Percentiles rank a stretch among this genome's conserved stretches.
These are phyloP conservation scores for Psettodes erumei DNA, from an alignment of 2,113 vertebrate genomes.

Conservation along the genomic window DNA sequence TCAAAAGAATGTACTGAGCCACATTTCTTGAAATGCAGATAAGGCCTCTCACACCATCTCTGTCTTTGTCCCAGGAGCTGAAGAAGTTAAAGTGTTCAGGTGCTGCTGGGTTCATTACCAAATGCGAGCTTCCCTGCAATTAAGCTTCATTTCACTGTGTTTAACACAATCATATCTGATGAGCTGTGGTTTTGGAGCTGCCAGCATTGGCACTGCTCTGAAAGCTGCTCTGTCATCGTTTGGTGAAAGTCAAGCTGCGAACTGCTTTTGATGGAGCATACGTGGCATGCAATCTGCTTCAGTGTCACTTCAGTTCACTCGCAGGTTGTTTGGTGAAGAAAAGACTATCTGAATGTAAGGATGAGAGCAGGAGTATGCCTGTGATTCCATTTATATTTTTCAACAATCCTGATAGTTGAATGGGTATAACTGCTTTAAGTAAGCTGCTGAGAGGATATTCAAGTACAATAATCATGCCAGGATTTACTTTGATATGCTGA, in stretches of 20 bases:
- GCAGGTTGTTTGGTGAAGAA: conserved; percentile 4
- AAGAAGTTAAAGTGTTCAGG: conserved; percentile 13
- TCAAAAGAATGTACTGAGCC: neutral
- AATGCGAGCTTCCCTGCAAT: conserved; percentile 37
- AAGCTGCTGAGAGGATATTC: conserved; percentile 5
- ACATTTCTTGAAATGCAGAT: conserved; percentile 33
- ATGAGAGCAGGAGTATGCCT: neutral
- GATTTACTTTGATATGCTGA: neutral
- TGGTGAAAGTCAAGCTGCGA: conserved; percentile 26
- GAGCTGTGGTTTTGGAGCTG: conserved; percentile 10
- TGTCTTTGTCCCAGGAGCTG: neutral
- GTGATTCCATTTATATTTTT: neutral
- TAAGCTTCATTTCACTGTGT: conserved; percentile 29
- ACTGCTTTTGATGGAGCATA: conserved; percentile 31
- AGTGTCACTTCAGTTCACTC: conserved; percentile 36
- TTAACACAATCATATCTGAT: conserved; percentile 47
- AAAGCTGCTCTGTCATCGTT: conserved; percentile 32
- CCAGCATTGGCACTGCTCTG: too few species aligned
- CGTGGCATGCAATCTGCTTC: conserved; percentile 9
- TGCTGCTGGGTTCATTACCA: conserved; percentile 33
- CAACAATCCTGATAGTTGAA: neutral
- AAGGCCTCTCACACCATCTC: neutral
- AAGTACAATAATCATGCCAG: neutral
- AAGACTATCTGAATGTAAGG: conserved; percentile 6
- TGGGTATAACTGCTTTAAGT: neutral